These are phyloP conservation scores for Emberiza fucata DNA, from an alignment of 2,113 vertebrate species.

Conservation along the genomic window DNA sequence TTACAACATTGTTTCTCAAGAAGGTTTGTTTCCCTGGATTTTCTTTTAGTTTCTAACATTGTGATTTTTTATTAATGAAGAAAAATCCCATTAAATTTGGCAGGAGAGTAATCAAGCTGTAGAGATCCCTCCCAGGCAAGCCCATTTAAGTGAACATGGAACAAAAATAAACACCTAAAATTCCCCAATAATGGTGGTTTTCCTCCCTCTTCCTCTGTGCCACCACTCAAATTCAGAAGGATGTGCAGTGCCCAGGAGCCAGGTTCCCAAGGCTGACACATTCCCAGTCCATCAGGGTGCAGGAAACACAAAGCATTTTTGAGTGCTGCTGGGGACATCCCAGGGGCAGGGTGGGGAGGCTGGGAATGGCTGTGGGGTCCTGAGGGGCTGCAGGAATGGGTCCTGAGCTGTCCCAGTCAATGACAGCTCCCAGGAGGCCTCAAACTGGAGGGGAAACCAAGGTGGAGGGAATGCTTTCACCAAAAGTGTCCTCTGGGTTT, in stretches of 20 bases:
- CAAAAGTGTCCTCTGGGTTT: not conserved
- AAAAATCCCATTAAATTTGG: not conserved
- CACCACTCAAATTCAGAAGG: not conserved
- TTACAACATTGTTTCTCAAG: not conserved
- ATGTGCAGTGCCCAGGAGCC: not conserved
- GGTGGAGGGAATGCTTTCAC: not conserved
- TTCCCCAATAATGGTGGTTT: accelerated
- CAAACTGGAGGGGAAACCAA: not conserved
- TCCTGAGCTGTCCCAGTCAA: not conserved
- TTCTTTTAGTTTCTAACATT: not conserved
- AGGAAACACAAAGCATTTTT: not conserved
- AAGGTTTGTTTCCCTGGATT: not conserved
- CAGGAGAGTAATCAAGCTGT: not conserved
- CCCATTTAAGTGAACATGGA: not conserved
- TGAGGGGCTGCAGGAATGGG: not conserved
- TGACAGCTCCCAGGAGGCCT: not conserved
- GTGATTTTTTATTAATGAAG: not conserved
- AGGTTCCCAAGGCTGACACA: not conserved
- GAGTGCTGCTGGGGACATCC: not conserved
- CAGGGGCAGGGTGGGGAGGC: accelerated
- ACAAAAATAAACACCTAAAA: not conserved
- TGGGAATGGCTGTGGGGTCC: not conserved
- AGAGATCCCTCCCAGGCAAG: not conserved
- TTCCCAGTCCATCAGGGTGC: not conserved
- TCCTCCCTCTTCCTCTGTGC: not conserved